phyloP scores from a whole-genome alignment of 2,113 vertebrate genomes.

The Micronycteris hirsuta region DNA sequence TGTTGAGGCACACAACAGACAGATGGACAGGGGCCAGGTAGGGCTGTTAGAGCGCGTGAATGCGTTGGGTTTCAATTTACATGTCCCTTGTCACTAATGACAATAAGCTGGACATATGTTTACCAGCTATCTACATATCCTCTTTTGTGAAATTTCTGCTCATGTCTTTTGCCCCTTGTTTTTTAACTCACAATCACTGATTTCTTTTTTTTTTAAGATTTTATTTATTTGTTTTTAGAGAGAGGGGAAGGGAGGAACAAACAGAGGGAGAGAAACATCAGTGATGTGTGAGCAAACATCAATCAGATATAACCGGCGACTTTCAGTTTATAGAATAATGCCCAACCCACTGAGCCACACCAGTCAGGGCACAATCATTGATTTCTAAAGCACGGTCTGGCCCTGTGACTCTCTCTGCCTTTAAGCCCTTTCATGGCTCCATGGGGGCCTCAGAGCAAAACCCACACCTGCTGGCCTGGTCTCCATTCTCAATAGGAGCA shows the following conservation, averaged over 20 bases:
- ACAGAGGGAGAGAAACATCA: no score
- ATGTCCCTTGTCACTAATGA: background rate
- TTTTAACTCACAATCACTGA: background rate
- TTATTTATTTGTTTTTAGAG: no score
- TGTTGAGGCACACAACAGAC: background rate
- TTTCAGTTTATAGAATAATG: no score
- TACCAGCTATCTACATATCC: background rate
- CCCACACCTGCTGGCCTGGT: background rate
- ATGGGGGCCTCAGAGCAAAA: background rate
- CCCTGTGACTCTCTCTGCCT: conserved; percentile 11
- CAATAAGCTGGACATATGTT: background rate
- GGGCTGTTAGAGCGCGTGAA: background rate
- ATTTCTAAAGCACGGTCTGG: background rate
- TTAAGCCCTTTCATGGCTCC: background rate
- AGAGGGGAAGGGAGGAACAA: no score
- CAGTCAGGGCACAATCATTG: background rate
- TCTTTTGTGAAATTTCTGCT: background rate
- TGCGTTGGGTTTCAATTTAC: background rate
- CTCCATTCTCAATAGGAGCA: background rate
- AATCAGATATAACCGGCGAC: no score
- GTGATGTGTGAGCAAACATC: no score
- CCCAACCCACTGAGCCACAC: no score
- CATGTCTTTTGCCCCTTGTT: background rate
- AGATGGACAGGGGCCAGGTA: background rate
- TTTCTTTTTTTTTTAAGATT: no score